Evolutionary conservation across 2,797 vertebrate genomes (phyloP), one percentile per base, ranked within the genome.

Genomic region (Myotis findleyi): DNA sequence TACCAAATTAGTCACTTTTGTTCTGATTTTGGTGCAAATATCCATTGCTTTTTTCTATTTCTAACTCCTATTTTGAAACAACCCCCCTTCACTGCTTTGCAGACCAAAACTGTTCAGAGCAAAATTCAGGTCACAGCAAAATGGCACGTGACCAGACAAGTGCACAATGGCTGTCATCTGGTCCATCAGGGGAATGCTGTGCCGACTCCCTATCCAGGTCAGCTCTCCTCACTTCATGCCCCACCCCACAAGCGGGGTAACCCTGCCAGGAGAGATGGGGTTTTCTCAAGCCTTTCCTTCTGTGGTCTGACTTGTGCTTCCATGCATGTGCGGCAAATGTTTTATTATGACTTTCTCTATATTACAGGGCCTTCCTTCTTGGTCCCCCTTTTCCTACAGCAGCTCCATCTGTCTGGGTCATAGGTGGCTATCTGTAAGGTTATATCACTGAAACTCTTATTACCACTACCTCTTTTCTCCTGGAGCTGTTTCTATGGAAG

Each of bases 61-160:
- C 55, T 77, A 91, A 55, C 47, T 87, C 94, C 38, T 69, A 41
- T 94, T 84, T 94, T 80, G 64, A 97, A 97, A 85, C 7, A 68
- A 13, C 16, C 38, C 25, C 71, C 72, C 51, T 64, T 80, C 68
- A 92, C 21, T 36, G 36, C 44, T 77, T 92, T 93, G 59, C 64
- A 81, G 68, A 80, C 21, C 16, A 81, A 83, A 91, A 66, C 51
- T 86, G 89, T 83, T 75, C 73, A 76, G 13, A 91, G 66, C 18
- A 95, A 88, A 94, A 96, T 87, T 90, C 49, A 92, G 20, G 77
- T 85, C 88, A 94, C 51, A 72, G 62, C 27, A 85, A 95, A 94
- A 94, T 73, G 84, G 53, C n/a, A 82, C 2, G 1, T 27, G 53
- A 59, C 62, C 68, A 87, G 80, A 89, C n/a, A 93, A 87, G 55